A percentile compares a stretch with the other conserved stretches of the same genome.
phyloP scores from a whole-genome alignment of 2,888 invertebrate genomes.

The Sthenelais limicola region DNA sequence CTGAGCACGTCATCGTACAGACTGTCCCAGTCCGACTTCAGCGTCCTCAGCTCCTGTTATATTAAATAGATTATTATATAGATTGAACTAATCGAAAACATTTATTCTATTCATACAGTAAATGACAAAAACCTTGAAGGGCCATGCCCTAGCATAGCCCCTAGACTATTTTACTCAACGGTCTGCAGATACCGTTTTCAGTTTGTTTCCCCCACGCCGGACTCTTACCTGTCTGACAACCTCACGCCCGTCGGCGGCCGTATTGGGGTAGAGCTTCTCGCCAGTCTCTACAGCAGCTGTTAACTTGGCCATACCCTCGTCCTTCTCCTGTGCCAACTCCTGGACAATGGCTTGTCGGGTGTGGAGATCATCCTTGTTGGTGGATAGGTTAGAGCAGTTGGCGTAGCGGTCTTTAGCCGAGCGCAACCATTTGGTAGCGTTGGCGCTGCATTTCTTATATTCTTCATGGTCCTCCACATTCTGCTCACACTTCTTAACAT shows the following conservation, averaged over 20 bases:
- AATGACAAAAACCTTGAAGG: no score
- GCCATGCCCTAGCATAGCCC: no score
- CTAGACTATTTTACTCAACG: no score
- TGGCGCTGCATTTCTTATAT: slow-evolving; percentile 81
- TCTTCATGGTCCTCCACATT: slow-evolving; percentile 88
- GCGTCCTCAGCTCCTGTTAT: slow-evolving; percentile 84
- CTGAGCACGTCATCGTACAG: slow-evolving; percentile 87
- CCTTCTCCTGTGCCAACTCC: slow-evolving; percentile 79
- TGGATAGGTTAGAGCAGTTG: slow-evolving; percentile 18
- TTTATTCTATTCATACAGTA: no score
- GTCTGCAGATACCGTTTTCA: no score
- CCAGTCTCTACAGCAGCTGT: slow-evolving; percentile 82
- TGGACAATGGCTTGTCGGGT: slow-evolving; percentile 52
- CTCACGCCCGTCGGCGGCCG: slow-evolving; percentile 92
- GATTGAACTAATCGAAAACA: no score
- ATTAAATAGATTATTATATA: no score
- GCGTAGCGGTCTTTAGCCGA: slow-evolving; percentile 75
- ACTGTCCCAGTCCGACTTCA: slow-evolving; percentile 90
- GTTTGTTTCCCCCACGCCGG: no score
- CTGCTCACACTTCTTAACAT: slow-evolving; percentile 85
- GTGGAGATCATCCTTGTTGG: slow-evolving; percentile 44
- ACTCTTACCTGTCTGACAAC: no score
- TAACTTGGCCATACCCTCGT: slow-evolving; percentile 87
- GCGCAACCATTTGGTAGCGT: slow-evolving; percentile 84
- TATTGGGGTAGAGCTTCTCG: slow-evolving; percentile 92